Evolutionary conservation across 2,888 invertebrate species (phyloP).

Genomic region (Chromoteleia sp.): DNA sequence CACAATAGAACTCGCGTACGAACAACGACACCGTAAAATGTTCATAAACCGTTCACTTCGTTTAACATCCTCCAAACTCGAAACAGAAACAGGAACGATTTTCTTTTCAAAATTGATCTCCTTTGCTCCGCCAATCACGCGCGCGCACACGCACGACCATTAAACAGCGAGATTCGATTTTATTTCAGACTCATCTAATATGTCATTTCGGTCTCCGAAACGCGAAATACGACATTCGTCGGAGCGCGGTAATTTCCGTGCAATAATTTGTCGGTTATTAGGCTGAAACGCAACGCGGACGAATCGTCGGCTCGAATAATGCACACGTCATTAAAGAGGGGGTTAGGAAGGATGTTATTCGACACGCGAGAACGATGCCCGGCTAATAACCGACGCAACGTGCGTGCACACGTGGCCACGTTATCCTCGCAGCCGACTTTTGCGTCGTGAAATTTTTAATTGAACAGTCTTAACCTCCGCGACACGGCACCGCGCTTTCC

Average conservation of each 20-base stretch:
- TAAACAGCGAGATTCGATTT: no score
- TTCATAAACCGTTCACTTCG: no score
- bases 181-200: neutral
- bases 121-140: no score
- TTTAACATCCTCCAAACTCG: no score
- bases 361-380: conserved; percentile 36
- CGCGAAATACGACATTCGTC: neutral
- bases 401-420: conserved; percentile 13
- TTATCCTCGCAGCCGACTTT: conserved; percentile 7
- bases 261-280: conserved; percentile 44
- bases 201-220: neutral
- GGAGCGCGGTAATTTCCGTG: conserved; percentile 13
- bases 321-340: conserved; percentile 33
- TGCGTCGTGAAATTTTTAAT: conserved; percentile 51
- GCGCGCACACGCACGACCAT: no score
- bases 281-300: conserved; percentile 15
- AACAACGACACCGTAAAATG: no score
- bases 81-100: no score
- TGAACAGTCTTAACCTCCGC: conserved; percentile 7
- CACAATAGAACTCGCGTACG: no score
- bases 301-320: conserved; percentile 24
- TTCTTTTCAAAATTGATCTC: no score
- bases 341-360: conserved; percentile 12
- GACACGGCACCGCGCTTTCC: neutral
- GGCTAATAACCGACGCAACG: conserved; percentile 21